Conservation (phyloP, 2,888 invertebrate species). For the Eledona agricola region DNA sequence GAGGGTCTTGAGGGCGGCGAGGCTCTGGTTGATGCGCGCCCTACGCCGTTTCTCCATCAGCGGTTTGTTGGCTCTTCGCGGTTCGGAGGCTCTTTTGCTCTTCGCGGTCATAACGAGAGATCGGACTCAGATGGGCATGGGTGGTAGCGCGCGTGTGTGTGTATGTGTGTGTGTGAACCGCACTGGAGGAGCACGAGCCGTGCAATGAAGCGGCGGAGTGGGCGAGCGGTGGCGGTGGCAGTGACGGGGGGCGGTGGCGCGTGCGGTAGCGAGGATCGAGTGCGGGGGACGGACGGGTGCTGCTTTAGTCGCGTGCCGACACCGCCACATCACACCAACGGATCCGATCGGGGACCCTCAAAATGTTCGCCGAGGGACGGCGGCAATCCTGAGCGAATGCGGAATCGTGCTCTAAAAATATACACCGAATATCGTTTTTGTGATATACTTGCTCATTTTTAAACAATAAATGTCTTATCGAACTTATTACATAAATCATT, state of each 20-base stretch:
- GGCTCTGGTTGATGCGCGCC: conserved; percentile 78
- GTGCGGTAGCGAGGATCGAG: conserved; percentile 54
- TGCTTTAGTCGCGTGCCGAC: conserved; percentile 64
- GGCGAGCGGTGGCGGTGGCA: conserved; percentile 42
- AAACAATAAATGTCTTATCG: too few relatives aligned
- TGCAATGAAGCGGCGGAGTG: conserved; percentile 34
- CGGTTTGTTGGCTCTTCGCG: conserved; percentile 76
- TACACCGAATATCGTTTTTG: too few relatives aligned
- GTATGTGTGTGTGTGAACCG: conserved; percentile 17
- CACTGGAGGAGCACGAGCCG: conserved; percentile 35
- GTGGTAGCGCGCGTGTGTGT: conserved; percentile 13
- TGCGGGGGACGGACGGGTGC: conserved; percentile 51
- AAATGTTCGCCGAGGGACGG: conserved; percentile 45
- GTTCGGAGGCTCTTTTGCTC: conserved; percentile 57
- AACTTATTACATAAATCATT: too few relatives aligned
- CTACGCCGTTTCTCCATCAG: conserved; percentile 80
- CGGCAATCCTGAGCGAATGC: too few relatives aligned
- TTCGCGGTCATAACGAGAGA: conserved; percentile 60
- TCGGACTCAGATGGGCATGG: conserved; percentile 16
- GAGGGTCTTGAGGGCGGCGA: conserved; percentile 76
- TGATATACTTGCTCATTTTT: too few relatives aligned
- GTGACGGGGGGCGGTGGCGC: conserved; percentile 51
- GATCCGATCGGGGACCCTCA: conserved; percentile 51
- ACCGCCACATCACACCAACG: conserved; percentile 62
- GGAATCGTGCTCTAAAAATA: too few relatives aligned